Percentiles rank a stretch among this genome's conserved stretches.
These are phyloP conservation scores for Drosophila aff. DNA, from an alignment of 1,140 invertebrate species.

Conservation along the genomic window DNA sequence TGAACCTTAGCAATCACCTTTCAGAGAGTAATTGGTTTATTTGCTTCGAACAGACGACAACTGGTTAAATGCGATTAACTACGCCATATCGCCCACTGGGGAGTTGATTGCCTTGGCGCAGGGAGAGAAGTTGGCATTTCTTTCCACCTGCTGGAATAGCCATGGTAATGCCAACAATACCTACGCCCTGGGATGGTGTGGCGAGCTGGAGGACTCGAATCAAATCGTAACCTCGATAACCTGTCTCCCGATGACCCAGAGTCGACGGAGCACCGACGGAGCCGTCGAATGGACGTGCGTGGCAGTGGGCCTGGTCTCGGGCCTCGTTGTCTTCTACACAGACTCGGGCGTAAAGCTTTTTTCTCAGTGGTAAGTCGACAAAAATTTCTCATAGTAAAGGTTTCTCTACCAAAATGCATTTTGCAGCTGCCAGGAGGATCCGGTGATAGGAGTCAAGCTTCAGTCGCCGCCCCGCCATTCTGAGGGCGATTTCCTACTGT, in stretches of 20 bases:
- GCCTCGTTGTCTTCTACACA: constrained; percentile 94
- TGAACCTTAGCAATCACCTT: constrained; percentile 16
- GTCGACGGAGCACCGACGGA: constrained; percentile 61
- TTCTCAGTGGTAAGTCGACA: constrained; percentile 88
- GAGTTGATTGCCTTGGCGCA: constrained; percentile 90
- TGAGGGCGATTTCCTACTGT: constrained; percentile 90
- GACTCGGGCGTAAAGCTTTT: constrained; percentile 93
- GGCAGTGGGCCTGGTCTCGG: constrained; percentile 93
- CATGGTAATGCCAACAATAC: constrained; percentile 86
- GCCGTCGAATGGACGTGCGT: constrained; percentile 96
- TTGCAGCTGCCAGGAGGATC: constrained; percentile 90
- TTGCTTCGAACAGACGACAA: constrained; percentile 86
- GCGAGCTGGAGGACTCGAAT: constrained; percentile 86
- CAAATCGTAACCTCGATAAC: constrained; percentile 85
- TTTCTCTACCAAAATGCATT: background rate
- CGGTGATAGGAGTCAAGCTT: constrained; percentile 92
- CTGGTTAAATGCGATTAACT: constrained; percentile 90
- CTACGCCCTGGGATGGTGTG: constrained; percentile 86
- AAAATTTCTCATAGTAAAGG: background rate
- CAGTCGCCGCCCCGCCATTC: constrained; percentile 89
- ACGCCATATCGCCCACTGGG: constrained; percentile 90
- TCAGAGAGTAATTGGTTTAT: background rate
- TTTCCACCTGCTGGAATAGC: constrained; percentile 89
- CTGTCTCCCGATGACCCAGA: constrained; percentile 86
- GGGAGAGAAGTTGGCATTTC: constrained; percentile 88